A percentile compares a stretch with the other conserved stretches of the same genome.
Evolutionary conservation across 2,113 vertebrate species (phyloP).

Genomic region (Oreocharis arfaki): DNA sequence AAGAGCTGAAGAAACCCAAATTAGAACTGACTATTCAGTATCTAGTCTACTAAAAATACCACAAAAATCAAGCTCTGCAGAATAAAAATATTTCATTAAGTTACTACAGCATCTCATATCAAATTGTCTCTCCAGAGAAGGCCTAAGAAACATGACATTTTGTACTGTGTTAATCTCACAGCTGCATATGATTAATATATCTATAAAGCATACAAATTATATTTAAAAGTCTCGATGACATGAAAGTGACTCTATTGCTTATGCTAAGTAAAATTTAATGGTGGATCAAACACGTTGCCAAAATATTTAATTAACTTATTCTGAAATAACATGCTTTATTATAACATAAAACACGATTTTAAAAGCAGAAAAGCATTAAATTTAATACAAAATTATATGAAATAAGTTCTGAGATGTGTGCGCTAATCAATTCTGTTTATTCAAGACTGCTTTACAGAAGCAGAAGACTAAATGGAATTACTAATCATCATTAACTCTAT

Average conservation of each 20-base stretch:
- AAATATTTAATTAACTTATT: background rate
- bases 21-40: background rate
- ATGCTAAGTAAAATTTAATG: background rate
- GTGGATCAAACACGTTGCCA: background rate
- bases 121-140: background rate
- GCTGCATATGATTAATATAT: background rate
- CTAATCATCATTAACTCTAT: background rate
- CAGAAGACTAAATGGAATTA: background rate
- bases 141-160: background rate
- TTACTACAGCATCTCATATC: background rate
- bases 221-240: background rate
- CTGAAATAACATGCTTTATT: background rate
- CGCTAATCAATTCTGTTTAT: background rate
- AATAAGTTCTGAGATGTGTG: background rate
- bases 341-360: background rate
- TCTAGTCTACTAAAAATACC: conserved; percentile 7
- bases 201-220: background rate
- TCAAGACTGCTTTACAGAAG: background rate
- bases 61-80: background rate
- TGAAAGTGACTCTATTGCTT: background rate
- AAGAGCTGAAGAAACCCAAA: background rate
- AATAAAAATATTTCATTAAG: background rate
- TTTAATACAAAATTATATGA: background rate
- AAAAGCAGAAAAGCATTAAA: background rate
- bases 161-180: background rate